Evolutionary conservation across 2,888 invertebrate species (phyloP), one percentile per base, ranked within the genome.

Genomic region (Seira musarum): DNA sequence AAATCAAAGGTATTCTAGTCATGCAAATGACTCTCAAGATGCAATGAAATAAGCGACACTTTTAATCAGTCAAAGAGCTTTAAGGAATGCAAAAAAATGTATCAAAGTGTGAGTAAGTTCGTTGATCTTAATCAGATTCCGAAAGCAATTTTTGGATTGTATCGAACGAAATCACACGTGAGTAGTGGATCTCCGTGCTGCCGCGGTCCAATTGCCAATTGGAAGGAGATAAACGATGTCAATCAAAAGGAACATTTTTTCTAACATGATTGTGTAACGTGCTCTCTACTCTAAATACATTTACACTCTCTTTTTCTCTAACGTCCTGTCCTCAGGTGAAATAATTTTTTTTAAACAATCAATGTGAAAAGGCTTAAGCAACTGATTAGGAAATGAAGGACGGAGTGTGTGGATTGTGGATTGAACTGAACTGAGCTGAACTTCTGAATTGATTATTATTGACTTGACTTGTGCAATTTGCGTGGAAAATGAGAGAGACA

Each of bases 391-490:
- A 57, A n/a, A 57, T 57, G 57, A 40, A 40, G 40, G 40, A 57
- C 57, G 57, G 57, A 17, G 3, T 57, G 15, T 17, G 57, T 17
- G 57, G n/a, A n/a, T 57, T 57, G n/a, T 40, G 13, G 13, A 40
- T 40, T 40, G 40, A 40, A 40, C 40, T 40, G 6, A 40, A n/a
- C n/a, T n/a, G n/a, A n/a, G n/a, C n/a, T n/a, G n/a, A n/a, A n/a
- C n/a, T n/a, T n/a, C n/a, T n/a, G n/a, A n/a, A n/a, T 57, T n/a
- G 57, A 8, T 57, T n/a, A 57, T 40, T 40, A 40, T 40, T n/a
- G n/a, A n/a, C n/a, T 57, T 57, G 57, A 8, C 2, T 60, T 61
- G 63, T 40, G 71, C 63, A 71, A 71, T 61, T 57, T 40, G n/a
- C 57, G n/a, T 13, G 17, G 8, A 69, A 60, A 71, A 30, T 65